Percentiles rank a stretch among this genome's conserved stretches.
Evolutionary conservation across 2,797 vertebrate species (phyloP).

Genomic region (Argya squamiceps): DNA sequence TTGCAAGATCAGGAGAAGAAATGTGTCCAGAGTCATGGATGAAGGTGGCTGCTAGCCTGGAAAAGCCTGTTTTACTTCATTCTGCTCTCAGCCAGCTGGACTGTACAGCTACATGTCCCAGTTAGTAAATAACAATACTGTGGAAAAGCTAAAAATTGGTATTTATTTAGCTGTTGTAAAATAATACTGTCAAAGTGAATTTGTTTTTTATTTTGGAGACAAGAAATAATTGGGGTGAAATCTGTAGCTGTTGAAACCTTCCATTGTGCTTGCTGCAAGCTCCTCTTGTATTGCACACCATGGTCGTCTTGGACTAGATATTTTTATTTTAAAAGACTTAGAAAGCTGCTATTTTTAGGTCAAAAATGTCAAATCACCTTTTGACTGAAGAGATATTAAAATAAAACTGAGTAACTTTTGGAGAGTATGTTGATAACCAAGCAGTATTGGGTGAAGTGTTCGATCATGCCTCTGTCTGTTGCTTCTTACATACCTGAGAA

Average conservation of each 20-base stretch:
- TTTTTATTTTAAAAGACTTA: not conserved
- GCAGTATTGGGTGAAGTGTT: not conserved
- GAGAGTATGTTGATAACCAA: not conserved
- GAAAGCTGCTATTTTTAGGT: slow-evolving; percentile 12
- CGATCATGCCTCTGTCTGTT: not conserved
- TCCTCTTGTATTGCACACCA: not conserved
- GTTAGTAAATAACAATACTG: not conserved
- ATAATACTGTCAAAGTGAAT: not conserved
- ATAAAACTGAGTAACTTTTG: not conserved
- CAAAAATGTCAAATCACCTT: not conserved
- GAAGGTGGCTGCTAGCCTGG: not conserved
- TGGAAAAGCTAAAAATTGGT: not conserved
- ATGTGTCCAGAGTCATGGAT: not conserved
- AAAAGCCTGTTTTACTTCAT: not conserved
- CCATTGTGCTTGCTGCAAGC: not conserved
- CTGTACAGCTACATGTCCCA: not conserved
- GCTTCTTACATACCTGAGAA: not conserved
- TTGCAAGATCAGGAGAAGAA: not conserved
- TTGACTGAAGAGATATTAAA: slow-evolving; percentile 7
- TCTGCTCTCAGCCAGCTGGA: not conserved
- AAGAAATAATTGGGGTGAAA: slow-evolving; percentile 14
- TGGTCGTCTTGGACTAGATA: not conserved
- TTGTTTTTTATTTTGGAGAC: slow-evolving; percentile 31
- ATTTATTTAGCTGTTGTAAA: not conserved
- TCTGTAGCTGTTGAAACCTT: not conserved